These are phyloP conservation scores for Natrix natrix DNA, from an alignment of 2,797 vertebrate genomes.

Conservation along the genomic window DNA sequence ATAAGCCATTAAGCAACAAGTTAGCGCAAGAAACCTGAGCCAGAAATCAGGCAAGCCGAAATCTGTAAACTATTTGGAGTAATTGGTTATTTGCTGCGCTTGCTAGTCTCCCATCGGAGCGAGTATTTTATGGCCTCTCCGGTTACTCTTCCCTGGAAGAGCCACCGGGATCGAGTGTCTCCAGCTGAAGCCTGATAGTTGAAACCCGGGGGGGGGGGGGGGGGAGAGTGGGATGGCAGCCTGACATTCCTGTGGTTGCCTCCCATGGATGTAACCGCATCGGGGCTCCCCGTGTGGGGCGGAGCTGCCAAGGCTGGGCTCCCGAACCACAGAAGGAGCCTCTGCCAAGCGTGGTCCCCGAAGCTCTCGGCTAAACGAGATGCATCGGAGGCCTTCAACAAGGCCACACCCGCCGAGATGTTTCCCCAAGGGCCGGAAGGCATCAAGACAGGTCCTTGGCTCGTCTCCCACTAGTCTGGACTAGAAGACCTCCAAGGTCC, in stretches of 20 bases:
- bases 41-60: slow-evolving; percentile 45
- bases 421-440: background rate
- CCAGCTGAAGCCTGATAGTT: slow-evolving; percentile 24
- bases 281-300: background rate
- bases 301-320: background rate
- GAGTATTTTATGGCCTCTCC: slow-evolving; percentile 68
- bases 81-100: slow-evolving; percentile 73
- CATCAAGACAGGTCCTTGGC: background rate
- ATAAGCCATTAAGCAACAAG: slow-evolving; percentile 64
- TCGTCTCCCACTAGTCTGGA: background rate
- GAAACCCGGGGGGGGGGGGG: slow-evolving; percentile 6
- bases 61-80: slow-evolving; percentile 72
- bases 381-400: background rate
- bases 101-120: slow-evolving; percentile 63
- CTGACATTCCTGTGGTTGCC: slow-evolving; percentile 39
- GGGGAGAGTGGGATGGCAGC: slow-evolving; percentile 25
- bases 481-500: background rate
- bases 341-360: accelerated
- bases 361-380: background rate
- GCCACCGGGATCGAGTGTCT: slow-evolving; percentile 57
- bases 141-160: slow-evolving; percentile 64
- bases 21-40: slow-evolving; percentile 19
- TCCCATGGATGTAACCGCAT: background rate
- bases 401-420: background rate
- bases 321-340: background rate